phyloP scores from a whole-genome alignment of 2,113 vertebrate species.

The Turdus rufiventris region DNA sequence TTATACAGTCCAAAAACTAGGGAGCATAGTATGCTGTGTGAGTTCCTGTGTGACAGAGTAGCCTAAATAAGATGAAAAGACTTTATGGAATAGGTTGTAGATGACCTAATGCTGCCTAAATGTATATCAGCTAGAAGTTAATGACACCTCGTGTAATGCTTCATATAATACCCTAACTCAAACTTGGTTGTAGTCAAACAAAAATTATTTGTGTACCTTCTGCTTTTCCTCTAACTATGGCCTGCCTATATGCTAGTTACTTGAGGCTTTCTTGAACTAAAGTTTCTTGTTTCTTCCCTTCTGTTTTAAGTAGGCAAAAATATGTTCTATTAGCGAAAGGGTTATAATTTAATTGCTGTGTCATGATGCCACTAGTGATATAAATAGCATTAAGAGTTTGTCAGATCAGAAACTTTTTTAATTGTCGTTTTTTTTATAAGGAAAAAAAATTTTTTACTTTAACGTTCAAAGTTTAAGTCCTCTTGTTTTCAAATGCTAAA shows the following conservation, averaged over 20 bases:
- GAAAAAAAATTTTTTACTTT: not conserved
- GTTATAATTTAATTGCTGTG: constrained; percentile 53
- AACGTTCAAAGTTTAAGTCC: not conserved
- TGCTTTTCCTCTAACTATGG: not conserved
- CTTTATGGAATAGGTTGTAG: not conserved
- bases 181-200: not conserved
- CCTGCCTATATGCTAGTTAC: not conserved
- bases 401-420: not conserved
- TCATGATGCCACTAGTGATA: constrained; percentile 15
- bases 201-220: not conserved
- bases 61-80: not conserved
- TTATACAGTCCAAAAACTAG: not conserved
- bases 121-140: not conserved
- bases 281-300: not conserved
- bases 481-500: constrained; percentile 31
- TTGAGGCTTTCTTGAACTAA: not conserved
- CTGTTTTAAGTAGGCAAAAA: not conserved
- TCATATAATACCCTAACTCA: not conserved
- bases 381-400: not conserved
- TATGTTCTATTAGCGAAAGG: not conserved
- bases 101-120: not conserved
- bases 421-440: not conserved
- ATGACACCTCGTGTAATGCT: not conserved
- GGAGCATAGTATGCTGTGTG: not conserved
- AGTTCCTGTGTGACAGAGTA: not conserved